These are phyloP conservation scores for Diachrysia chrysitis DNA, from an alignment of 2,888 invertebrate genomes.

Conservation along the genomic window DNA sequence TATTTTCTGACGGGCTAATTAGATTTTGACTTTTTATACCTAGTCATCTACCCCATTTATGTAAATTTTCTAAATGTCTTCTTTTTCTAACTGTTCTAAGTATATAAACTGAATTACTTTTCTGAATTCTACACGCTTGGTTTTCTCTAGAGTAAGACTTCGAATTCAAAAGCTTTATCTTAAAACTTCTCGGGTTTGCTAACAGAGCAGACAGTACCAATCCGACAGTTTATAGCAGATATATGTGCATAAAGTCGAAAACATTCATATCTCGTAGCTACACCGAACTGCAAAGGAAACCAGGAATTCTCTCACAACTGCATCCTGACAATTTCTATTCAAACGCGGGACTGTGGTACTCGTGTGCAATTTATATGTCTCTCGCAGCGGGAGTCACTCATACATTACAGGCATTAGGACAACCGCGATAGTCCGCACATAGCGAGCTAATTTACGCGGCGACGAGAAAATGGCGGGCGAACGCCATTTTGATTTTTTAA, in stretches of 20 bases:
- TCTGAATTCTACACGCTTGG: not conserved
- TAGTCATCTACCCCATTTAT: no score
- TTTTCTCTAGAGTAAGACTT: constrained; percentile 13
- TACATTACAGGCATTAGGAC: constrained; percentile 69
- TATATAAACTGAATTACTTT: constrained; percentile 10
- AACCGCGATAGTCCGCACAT: constrained; percentile 62
- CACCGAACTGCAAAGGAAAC: constrained; percentile 41
- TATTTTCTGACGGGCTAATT: no score
- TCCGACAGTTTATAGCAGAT: constrained; percentile 48
- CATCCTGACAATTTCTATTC: constrained; percentile 65
- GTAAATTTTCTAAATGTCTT: no score
- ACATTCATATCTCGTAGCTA: constrained; percentile 50
- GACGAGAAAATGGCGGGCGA: constrained; percentile 39
- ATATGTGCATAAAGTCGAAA: constrained; percentile 54
- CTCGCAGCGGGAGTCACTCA: constrained; percentile 74
- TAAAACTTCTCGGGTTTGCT: constrained; percentile 30
- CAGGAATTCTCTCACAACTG: constrained; percentile 52
- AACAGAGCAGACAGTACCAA: constrained; percentile 20
- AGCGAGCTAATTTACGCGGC: constrained; percentile 51
- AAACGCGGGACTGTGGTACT: constrained; percentile 50
- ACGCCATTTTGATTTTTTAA: constrained; percentile 48
- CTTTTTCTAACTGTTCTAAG: no score
- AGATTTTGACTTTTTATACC: no score
- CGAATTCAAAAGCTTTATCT: constrained; percentile 31
- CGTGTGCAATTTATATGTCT: constrained; percentile 82